A percentile compares a stretch with the other conserved stretches of the same genome.
These are phyloP conservation scores for Brenthis daphne DNA, from an alignment of 2,888 invertebrate species.

Conservation along the genomic window DNA sequence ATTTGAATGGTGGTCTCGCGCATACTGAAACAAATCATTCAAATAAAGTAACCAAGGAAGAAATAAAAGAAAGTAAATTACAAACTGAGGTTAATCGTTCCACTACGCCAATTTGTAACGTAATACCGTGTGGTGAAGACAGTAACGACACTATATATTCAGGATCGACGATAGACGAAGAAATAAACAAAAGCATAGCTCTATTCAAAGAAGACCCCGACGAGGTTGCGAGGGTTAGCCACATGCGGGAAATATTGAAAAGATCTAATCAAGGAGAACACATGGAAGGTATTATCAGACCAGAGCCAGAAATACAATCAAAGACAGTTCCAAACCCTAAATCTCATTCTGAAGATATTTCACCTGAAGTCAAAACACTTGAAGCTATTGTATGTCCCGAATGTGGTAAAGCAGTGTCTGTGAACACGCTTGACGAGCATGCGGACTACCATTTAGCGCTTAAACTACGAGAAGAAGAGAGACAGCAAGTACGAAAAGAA, in stretches of 20 bases:
- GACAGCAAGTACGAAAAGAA: slow-evolving; percentile 56
- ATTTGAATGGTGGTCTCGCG: slow-evolving; percentile 50
- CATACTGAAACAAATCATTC: slow-evolving; percentile 9
- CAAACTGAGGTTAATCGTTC: slow-evolving; percentile 41
- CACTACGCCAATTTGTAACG: slow-evolving; percentile 56
- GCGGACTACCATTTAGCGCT: slow-evolving; percentile 88
- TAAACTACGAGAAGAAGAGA: slow-evolving; percentile 83
- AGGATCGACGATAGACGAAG: slow-evolving; percentile 71
- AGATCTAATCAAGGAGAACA: slow-evolving; percentile 44
- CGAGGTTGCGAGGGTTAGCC: slow-evolving; percentile 58
- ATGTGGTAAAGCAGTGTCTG: slow-evolving; percentile 83
- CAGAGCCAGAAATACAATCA: background rate
- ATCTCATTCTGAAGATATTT: slow-evolving; percentile 27
- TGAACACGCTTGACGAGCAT: slow-evolving; percentile 85
- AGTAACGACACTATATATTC: slow-evolving; percentile 71
- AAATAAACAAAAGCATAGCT: slow-evolving; percentile 75
- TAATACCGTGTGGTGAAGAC: slow-evolving; percentile 59
- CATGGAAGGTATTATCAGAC: slow-evolving; percentile 3
- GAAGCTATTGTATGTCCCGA: slow-evolving; percentile 80
- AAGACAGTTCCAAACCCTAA: slow-evolving; percentile 16
- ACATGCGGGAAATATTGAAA: slow-evolving; percentile 62
- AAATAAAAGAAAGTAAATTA: slow-evolving; percentile 7
- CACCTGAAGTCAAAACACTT: slow-evolving; percentile 15
- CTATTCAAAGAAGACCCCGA: slow-evolving; percentile 68
- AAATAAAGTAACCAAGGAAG: background rate